Evolutionary conservation across 2,888 invertebrate species (phyloP).

Genomic region (Didymodactylos carnosus): DNA sequence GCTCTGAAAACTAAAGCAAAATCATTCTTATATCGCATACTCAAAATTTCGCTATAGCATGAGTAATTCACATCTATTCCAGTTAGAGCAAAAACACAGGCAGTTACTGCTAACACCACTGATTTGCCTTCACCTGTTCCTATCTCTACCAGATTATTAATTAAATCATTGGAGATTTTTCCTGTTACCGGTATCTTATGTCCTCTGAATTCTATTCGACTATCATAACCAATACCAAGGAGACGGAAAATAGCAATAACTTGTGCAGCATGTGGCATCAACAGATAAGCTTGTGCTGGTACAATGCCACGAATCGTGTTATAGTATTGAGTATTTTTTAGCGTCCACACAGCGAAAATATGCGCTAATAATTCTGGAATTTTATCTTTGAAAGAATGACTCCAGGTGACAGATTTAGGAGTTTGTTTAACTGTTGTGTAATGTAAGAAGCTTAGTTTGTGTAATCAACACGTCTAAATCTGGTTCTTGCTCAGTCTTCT

Average conservation of each 20-base stretch:
- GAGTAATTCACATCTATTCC: background rate
- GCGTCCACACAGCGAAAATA: slow-evolving; percentile 1
- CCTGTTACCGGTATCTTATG: background rate
- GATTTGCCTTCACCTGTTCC: slow-evolving; percentile 1
- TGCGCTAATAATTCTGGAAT: background rate
- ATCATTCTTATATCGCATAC: background rate
- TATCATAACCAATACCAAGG: background rate
- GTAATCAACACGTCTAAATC: background rate
- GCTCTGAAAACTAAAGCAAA: background rate
- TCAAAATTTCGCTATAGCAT: slow-evolving; percentile 1
- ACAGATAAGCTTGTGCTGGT: background rate
- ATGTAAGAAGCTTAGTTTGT: background rate
- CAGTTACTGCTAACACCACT: background rate
- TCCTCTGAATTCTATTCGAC: background rate
- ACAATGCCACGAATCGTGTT: background rate
- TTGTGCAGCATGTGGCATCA: background rate
- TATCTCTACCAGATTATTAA: background rate
- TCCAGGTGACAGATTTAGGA: background rate
- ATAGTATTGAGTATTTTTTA: background rate
- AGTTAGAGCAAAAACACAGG: background rate
- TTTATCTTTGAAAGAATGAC: background rate
- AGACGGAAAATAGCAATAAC: background rate
- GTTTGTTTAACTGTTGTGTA: background rate
- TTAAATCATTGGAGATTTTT: background rate
- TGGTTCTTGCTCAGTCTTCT: background rate